Base-by-base conservation (phyloP, 2,113 vertebrate species). In the Kryptolebias marmoratus region DNA sequence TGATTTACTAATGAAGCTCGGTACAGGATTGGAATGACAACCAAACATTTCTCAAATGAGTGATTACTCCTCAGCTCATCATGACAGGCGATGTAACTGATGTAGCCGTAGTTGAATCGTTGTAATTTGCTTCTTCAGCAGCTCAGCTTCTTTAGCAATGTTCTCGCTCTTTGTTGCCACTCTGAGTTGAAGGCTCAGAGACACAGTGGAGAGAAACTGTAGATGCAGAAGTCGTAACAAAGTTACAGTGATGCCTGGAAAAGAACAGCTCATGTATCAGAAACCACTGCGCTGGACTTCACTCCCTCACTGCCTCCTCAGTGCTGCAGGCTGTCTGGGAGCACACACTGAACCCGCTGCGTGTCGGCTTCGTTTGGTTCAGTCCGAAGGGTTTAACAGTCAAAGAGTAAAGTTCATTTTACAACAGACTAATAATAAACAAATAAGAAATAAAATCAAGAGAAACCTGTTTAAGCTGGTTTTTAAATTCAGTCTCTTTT, bases 211-310 rank as follows among this genome's bases (percentile, higher is more conserved):
- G 42, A 61, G 58, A 22, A 44, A 3, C 12, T 14, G 22, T 10
- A 61, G 39, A n/a, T 44, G 58, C n/a, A 5, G 32, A 42, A 42
- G 2, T 22, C 12, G 3, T 44, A 61, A 61, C 58, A 61, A 27
- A 28, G 39, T 61, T 61, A 61, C 12, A 61, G n/a, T 16, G 39
- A 14, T 44, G 58, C 58, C 58, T 45, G 36, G 39, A 61, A 61
- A 28, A 15, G 39, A 44, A 61, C 22, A 32, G 58, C 12, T 45
- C 42, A 7, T 11, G 11, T 53, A 27, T 27, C 50, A 53, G 50
- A 53, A 53, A 8, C n/a, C 36, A 8, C 36, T 22, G 16, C 57
- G 3, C n/a, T 45, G 15, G n/a, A 45, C 1, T 61, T 44, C 27
- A 22, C 39, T 8, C n/a, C 58, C 22, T 22, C 28, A 39, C 11